Base-by-base conservation (phyloP, 2,888 invertebrate species). In the Bombyx huttoni region DNA sequence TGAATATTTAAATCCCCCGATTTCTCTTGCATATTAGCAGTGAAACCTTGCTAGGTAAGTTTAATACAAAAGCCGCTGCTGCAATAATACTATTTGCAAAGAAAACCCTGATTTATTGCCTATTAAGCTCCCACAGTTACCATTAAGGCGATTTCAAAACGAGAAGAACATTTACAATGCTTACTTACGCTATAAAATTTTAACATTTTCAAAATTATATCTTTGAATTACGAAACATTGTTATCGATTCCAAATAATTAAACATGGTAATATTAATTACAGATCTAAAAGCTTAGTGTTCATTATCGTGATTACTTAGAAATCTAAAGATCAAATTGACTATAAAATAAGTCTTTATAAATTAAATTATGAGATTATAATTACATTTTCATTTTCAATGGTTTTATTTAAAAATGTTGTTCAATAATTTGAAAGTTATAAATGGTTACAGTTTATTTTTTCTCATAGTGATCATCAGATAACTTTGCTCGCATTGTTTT, bases 1-100 rank as follows among this genome's bases (percentile, higher is more conserved):
- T 46, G 47, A 47, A 34, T 51, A 51, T 51, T 51, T 35, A 51
- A 51, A 51, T 51, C 34, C 12, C 7, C 34, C 34, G 34, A 47
- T 47, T 50, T 34, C 47, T 47, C 47, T 40, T 12, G 40, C 24
- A 24, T 33, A 34, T 34, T 33, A 33, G 13, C 50, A 13, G 47
- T 47, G 50, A 47, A 51, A 51, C 46, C 47, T 34, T 34, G 47
- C 13, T 10, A 8, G 12, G 40, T 40, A 40, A 40, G 9, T 24
- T 24, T 40, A 40, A 40, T 12, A 40, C 40, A 40, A 40, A 40
- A 40, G 40, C 40, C 40, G 40, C 40, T 40, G 40, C 40, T 12
- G 40, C 40, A 40, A 40, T 40, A 40, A 40, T 40, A 40, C 12
- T 40, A 40, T 40, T 40, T 12, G 40, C 40, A 40, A 40, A 40